Evolutionary conservation across 2,797 vertebrate genomes (phyloP), one percentile per base, ranked within the genome.

Genomic region (Cirrhinus mrigala): DNA sequence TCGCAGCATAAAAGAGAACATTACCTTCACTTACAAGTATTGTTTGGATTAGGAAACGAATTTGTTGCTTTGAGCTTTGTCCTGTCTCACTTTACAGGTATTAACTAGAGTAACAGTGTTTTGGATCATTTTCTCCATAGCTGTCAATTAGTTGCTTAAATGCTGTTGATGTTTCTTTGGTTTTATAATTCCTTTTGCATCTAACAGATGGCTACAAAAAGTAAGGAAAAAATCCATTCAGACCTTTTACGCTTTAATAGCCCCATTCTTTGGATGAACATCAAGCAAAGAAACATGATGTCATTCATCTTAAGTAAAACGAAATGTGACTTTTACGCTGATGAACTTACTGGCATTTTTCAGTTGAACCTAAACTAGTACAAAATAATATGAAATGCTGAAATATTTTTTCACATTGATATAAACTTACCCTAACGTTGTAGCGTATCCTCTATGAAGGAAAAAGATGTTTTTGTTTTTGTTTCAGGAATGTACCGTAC

Each of bases 121-220:
- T 27, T 44, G 64, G 50, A 84, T 77, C 16, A 69, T 84, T 78
- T 76, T 46, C 14, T 52, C 24, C 22, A 75, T n/a, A 24, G 68
- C 50, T 37, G 77, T 16, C 62, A 78, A 46, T 68, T 74, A 73
- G 48, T 8, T 54, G 4, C 60, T 27, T 20, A 81, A 64, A 66
- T 66, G 62, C 29, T 24, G 27, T 68, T 68, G 29, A 60, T 33
- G 10, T 50, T 64, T 48, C 40, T 79, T 48, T 29, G 60, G 58
- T 48, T 4, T 27, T 20, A 48, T 79, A 1, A 64, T 48, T 79
- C 10, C 3, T 66, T 29, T 8, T 29, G 24, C 33, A 79, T 46
- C 44, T 66, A 29, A 24, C 24, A 10, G 27, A 76, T 56, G 73
- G 18, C 50, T 54, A 18, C 18, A 48, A 66, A 46, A 27, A 66